Base-by-base conservation (phyloP, 2,888 invertebrate species). In the Anagyrus pseudococci region DNA sequence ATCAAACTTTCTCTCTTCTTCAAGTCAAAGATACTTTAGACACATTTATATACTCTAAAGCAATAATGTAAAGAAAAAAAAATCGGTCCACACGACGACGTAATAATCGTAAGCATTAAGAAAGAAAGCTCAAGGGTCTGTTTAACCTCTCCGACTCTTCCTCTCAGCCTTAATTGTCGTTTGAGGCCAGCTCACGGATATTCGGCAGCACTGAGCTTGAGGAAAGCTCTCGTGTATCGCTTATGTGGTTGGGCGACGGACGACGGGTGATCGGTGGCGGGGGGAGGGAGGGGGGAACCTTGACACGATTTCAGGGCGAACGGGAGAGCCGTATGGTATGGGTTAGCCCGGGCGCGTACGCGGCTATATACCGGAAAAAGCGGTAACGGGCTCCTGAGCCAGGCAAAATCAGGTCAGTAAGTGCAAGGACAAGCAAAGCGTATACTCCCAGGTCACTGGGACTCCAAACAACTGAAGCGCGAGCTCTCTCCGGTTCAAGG, bases 351-450 rank as follows among this genome's bases (percentile, higher is more conserved):
- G n/a, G 25, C 8, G 13, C 17, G 17, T 7, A 10, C 25, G 17
- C n/a, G 17, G 17, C 13, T 19, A 43, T 13, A 26, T 22, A 20
- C 17, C 15, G 15, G 49, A 54, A 58, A 22, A 55, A 58, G 20
- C 23, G 17, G 47, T n/a, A 25, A 20, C 13, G 13, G 13, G 7
- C 25, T 55, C 41, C 57, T 52, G 56, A 49, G 43, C 13, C 43
- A 8, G 20, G 37, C 8, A 33, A 73, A 80, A 77, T 64, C 76
- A 65, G 79, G 79, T 73, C 76, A 75, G 66, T 59, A 71, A 73
- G 77, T 75, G 73, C 79, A 78, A 78, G 79, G 77, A 79, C 77
- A 73, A 10, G 20, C 4, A 22, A 10, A 22, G 55, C 17, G 53
- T 10, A 10, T 19, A 17, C 25, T 25, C 74, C 71, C 74, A 66